Evolutionary conservation across 2,888 invertebrate species (phyloP), one percentile per base, ranked within the genome.

Genomic region (Uloborus plumipes): DNA sequence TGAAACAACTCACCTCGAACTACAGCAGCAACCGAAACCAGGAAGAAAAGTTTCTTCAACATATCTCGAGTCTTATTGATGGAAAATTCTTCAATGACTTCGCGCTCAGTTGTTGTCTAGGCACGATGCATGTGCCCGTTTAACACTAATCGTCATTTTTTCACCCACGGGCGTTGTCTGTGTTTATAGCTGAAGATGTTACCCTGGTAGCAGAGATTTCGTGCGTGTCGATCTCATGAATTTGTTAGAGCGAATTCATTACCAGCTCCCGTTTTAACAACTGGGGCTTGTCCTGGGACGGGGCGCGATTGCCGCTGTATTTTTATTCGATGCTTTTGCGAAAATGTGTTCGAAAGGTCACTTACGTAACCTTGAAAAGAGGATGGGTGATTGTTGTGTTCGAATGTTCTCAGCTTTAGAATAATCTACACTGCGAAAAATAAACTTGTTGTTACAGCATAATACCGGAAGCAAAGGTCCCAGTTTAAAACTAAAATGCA

Each of bases 101-200:
- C 15, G 3, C 14, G 50, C 1, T 11, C 26, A 53, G 26, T 18
- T 22, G 14, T 16, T 69, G 22, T 26, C 53, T 31, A 53, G 51
- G 64, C 64, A 64, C 64, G 64, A 20, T 16, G 50, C n/a, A 16
- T 49, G 66, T 66, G 58, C 62, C 64, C 55, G 50, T 70, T 70
- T 50, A 61, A n/a, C 6, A 61, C 55, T 55, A 18, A 53, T 13
- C 47, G 49, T 64, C 49, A 31, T 47, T 22, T 72, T 67, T 15
- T 7, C 22, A 14, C 7, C 4, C 15, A 2, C 74, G 74, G 74
- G 74, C 80, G 80, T 81, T 74, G 80, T 81, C 80, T 80, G 73
- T 81, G 80, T 81, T 81, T 81, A n/a, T n/a, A 70, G 70, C 22
- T 53, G 74, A 74, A 70, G 74, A 81, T 81, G 80, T 81, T 81